A percentile compares a stretch with the other conserved stretches of the same genome.
These are phyloP conservation scores for Lateolabrax maculatus DNA, from an alignment of 2,797 vertebrate species.

Conservation along the genomic window DNA sequence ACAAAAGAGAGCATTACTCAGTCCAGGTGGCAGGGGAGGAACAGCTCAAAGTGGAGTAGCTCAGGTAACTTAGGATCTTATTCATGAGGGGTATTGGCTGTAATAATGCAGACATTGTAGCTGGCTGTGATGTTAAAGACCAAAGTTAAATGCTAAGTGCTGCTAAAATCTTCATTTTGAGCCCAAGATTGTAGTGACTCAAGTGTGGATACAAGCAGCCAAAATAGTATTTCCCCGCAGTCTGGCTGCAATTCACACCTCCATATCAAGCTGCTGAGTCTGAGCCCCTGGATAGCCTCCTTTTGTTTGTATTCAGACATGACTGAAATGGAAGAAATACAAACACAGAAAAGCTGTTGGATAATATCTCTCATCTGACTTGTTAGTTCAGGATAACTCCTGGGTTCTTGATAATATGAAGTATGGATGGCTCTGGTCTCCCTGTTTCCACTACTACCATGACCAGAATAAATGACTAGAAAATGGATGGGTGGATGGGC, in stretches of 20 bases:
- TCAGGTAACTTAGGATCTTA: neutral
- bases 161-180: neutral
- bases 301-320: constrained; percentile 11
- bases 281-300: neutral
- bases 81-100: neutral
- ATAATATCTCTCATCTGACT: neutral
- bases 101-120: neutral
- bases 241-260: neutral
- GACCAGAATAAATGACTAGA: constrained; percentile 1
- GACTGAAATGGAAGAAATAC: neutral
- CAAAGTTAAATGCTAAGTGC: neutral
- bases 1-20: constrained; percentile 8
- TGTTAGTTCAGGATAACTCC: neutral
- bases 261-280: neutral
- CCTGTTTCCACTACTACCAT: constrained; percentile 9
- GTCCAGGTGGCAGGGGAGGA: neutral
- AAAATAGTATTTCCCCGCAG: neutral
- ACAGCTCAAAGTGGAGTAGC: constrained; percentile 8
- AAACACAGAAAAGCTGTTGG: neutral
- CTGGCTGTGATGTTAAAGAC: neutral
- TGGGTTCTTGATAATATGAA: neutral
- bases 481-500: neutral
- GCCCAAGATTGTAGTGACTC: neutral
- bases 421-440: neutral
- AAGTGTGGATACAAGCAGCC: neutral